Evolutionary conservation across 2,113 vertebrate genomes (phyloP).

Genomic region (Jacana jacana): DNA sequence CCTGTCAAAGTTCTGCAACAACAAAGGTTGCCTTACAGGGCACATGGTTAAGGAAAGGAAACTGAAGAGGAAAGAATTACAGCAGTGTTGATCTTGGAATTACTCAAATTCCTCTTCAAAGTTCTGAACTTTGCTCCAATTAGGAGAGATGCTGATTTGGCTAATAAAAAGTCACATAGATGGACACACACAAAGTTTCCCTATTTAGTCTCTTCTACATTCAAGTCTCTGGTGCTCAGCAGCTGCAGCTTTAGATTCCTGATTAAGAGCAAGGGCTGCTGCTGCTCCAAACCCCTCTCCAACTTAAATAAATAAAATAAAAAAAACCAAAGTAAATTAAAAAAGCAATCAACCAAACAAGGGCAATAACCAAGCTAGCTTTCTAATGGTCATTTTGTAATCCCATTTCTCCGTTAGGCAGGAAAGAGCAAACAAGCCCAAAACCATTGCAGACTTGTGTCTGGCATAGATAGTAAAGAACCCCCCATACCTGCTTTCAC

Average conservation of each 20-base stretch:
- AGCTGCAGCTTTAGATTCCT: not conserved
- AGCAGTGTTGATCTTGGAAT: not conserved
- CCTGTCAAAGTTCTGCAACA: not conserved
- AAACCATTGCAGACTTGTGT: not conserved
- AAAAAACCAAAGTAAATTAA: not conserved
- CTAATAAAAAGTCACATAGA: not conserved
- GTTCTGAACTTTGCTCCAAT: constrained; percentile 1
- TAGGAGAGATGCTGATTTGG: not conserved
- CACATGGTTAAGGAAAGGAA: not conserved
- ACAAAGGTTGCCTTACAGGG: not conserved
- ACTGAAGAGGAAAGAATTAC: not conserved
- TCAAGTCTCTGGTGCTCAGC: not conserved
- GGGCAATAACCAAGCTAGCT: not conserved
- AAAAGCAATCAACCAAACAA: not conserved
- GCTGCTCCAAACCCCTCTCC: not conserved
- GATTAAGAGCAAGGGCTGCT: not conserved
- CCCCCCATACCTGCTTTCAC: not conserved
- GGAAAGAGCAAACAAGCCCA: not conserved
- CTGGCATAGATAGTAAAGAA: not conserved
- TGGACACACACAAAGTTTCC: not conserved
- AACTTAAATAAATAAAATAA: not conserved
- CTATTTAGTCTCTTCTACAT: not conserved
- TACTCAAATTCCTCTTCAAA: constrained; percentile 8
- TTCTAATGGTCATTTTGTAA: not conserved
- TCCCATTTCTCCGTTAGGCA: not conserved